A percentile compares a stretch with the other conserved stretches of the same genome.
These are phyloP conservation scores for Brachirus orientalis DNA, from an alignment of 2,113 vertebrate genomes.

Conservation along the genomic window DNA sequence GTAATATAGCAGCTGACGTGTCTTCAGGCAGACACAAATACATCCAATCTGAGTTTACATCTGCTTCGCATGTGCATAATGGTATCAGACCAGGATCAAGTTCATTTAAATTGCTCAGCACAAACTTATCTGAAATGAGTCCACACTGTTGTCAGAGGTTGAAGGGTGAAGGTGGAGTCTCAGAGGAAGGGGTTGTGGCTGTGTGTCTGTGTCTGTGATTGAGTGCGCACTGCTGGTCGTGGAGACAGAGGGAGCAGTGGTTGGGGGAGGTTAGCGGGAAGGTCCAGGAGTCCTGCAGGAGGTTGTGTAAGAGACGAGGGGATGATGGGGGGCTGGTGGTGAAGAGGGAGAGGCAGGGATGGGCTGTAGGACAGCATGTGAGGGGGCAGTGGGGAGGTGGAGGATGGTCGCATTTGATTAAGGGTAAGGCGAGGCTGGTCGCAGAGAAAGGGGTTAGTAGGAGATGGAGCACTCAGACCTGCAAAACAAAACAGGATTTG, in stretches of 20 bases:
- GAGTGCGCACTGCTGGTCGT: constrained; percentile 53
- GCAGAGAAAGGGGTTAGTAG: constrained; percentile 91
- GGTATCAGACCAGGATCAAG: constrained; percentile 55
- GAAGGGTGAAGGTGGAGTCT: constrained; percentile 21
- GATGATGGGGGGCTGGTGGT: constrained; percentile 82
- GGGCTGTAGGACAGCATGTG: constrained; percentile 86
- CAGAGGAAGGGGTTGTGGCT: constrained; percentile 83
- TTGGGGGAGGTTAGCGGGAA: constrained; percentile 85
- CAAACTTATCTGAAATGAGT: constrained; percentile 42
- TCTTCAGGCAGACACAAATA: constrained; percentile 57
- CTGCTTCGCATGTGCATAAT: constrained; percentile 47
- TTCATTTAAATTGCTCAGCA: constrained; percentile 33
- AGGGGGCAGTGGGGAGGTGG: constrained; percentile 83
- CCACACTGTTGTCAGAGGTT: constrained; percentile 9
- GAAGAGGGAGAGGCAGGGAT: constrained; percentile 89
- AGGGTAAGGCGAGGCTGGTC: constrained; percentile 90
- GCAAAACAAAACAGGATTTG: constrained; percentile 10
- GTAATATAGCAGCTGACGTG: constrained; percentile 66
- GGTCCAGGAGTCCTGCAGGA: constrained; percentile 73
- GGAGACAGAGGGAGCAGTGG: constrained; percentile 86
- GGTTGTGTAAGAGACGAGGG: constrained; percentile 88
- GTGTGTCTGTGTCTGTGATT: constrained; percentile 74
- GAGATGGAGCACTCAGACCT: constrained; percentile 90
- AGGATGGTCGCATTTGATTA: constrained; percentile 92
- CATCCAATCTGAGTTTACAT: constrained; percentile 36